Evolutionary conservation across 1,140 invertebrate genomes (phyloP).

Genomic region (Macrobrachium rosenbergii): DNA sequence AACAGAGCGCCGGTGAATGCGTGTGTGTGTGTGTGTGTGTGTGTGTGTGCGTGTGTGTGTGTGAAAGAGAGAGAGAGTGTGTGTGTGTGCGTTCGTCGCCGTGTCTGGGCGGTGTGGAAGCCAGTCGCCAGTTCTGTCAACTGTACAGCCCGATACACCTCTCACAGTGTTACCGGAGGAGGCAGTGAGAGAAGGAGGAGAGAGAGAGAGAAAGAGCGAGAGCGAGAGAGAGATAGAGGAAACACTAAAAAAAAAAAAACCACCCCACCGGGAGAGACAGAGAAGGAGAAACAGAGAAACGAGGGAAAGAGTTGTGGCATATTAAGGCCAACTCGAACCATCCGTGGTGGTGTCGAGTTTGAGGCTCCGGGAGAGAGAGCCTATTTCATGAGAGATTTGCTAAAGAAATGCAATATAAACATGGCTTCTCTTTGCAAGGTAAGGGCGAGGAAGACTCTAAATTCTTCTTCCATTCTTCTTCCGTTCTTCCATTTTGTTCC

Average conservation of each 20-base stretch:
- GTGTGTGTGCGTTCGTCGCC: background rate
- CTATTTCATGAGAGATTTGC: conserved; percentile 16
- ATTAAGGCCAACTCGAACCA: background rate
- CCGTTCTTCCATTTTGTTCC: background rate
- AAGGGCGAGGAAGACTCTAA: background rate
- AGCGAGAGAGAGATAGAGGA: too few species aligned
- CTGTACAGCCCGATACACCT: too few species aligned
- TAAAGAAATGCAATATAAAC: conserved; percentile 31
- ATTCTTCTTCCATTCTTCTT: background rate
- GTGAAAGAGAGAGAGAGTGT: background rate
- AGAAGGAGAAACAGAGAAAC: too few species aligned
- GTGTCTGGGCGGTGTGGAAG: too few species aligned
- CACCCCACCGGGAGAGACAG: too few species aligned
- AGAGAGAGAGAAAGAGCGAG: too few species aligned
- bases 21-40: background rate
- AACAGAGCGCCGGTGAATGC: background rate
- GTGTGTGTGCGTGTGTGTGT: background rate
- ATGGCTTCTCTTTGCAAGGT: conserved; percentile 26
- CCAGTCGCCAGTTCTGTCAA: too few species aligned
- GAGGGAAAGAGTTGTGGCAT: background rate
- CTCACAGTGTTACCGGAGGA: too few species aligned
- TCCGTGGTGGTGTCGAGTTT: background rate
- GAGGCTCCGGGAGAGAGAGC: background rate
- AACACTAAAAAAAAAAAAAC: too few species aligned
- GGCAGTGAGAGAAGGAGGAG: too few species aligned